Evolutionary conservation across 2,797 vertebrate genomes (phyloP).

Genomic region (Lithobates sylvaticus): DNA sequence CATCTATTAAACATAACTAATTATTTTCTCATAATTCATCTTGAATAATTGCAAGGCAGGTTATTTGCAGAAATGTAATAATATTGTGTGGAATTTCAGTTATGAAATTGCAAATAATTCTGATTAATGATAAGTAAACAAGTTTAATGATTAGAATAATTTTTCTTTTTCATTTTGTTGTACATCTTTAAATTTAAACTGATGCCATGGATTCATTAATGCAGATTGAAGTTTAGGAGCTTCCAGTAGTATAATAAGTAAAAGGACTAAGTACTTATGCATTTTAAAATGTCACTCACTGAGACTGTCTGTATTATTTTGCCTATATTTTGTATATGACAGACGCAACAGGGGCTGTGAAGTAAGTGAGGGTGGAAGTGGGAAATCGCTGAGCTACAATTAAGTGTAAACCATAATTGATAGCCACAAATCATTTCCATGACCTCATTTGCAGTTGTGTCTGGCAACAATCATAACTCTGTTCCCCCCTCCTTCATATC

Average conservation of each 20-base stretch:
- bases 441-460: constrained; percentile 52
- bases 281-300: not conserved
- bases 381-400: constrained; percentile 51
- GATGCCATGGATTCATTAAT: not conserved
- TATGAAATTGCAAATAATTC: not conserved
- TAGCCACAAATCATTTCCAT: constrained; percentile 53
- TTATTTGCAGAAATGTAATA: not conserved
- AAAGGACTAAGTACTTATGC: not conserved
- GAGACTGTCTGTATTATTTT: constrained; percentile 21
- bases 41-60: not conserved
- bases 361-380: constrained; percentile 45
- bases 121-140: constrained; percentile 13
- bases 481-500: constrained; percentile 47
- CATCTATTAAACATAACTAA: not conserved
- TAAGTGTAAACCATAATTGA: constrained; percentile 58
- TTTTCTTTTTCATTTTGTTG: not conserved
- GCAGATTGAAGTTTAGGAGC: not conserved
- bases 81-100: not conserved
- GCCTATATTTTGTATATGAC: constrained; percentile 28
- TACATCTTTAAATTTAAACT: not conserved
- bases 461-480: constrained; percentile 57
- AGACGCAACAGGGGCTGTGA: constrained; percentile 29
- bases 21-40: not conserved
- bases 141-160: not conserved
- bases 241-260: not conserved